phyloP scores from a whole-genome alignment of 1,140 invertebrate genomes.

The Formica exsecta region DNA sequence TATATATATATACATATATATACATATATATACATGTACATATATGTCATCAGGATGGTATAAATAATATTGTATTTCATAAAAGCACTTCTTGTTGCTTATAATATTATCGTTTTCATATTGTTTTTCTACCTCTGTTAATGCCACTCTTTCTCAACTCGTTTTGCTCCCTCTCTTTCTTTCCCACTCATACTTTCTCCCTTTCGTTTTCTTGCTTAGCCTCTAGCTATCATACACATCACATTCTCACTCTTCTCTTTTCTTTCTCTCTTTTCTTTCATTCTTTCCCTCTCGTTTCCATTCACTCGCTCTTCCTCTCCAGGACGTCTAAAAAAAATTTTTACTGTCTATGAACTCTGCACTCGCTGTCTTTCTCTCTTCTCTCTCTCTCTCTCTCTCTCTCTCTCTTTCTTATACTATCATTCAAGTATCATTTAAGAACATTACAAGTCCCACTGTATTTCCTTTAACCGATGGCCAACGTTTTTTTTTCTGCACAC shows the following conservation, averaged over 20 bases:
- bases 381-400: too few relatives aligned
- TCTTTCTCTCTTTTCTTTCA: conserved; percentile 43
- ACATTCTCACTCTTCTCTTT: not conserved
- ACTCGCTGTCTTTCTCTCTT: not conserved
- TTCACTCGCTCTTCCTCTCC: conserved; percentile 8
- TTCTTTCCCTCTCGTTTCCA: conserved; percentile 5
- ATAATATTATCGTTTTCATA: conserved; percentile 84
- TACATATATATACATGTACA: conserved; percentile 69
- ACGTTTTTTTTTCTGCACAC: conserved; percentile 42
- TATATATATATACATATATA: too few relatives aligned
- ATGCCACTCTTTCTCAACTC: conserved; percentile 51
- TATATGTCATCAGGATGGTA: conserved; percentile 82
- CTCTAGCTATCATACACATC: not conserved
- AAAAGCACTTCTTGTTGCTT: conserved; percentile 86
- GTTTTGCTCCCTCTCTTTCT: conserved; percentile 21
- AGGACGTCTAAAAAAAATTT: conserved; percentile 61
- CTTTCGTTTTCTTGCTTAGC: conserved; percentile 14
- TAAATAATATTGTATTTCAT: conserved; percentile 86
- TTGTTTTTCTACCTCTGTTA: conserved; percentile 77
- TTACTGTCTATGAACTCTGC: conserved; percentile 30
- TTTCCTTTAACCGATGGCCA: conserved; percentile 22
- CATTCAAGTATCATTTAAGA: conserved; percentile 50
- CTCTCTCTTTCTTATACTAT: too few relatives aligned
- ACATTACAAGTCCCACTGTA: conserved; percentile 43
- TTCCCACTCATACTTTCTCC: not conserved